Evolutionary conservation across 2,888 invertebrate species (phyloP), one percentile per base, ranked within the genome.

Genomic region (Augiades crinisus): DNA sequence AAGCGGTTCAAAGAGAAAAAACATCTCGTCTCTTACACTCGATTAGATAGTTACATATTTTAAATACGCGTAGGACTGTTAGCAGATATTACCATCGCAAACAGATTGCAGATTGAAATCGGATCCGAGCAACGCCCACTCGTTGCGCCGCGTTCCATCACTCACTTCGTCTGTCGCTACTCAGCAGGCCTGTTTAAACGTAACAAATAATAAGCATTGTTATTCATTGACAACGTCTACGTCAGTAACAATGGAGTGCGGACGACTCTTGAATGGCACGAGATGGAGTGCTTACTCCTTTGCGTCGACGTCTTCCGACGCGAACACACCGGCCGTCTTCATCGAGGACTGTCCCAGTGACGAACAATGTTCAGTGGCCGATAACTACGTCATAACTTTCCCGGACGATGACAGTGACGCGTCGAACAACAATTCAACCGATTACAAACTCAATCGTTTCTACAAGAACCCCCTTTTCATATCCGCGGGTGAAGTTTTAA

Each of bases 61-160:
- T 30, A 5, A 27, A 38, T 17, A 38, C n/a, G 6, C 22, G 22
- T 31, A 22, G 38, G 7, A 19, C 43, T 31, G 31, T 43, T 43
- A 43, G 16, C 17, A 33, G 34, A 19, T 24, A 33, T 50, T 43
- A 40, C 5, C 27, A 55, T 55, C 56, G 44, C 38, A 60, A 71
- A 61, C 67, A 68, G 69, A 78, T 71, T 64, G 68, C 68, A 66
- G 66, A 72, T 69, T 73, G 85, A 72, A 82, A 86, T 75, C 68
- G 57, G 71, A 85, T 74, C 73, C 67, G 56, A 60, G 55, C 64
- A 65, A 81, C 84, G 81, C 85, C 85, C 85, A 80, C 78, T 70
- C 59, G 53, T 57, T 8, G 27, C 30, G 67, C 63, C 63, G 65
- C 63, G 62, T 71, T 68, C 63, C 62, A 69, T 71, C 67, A 71